Percentiles rank a stretch among this genome's conserved stretches.
Evolutionary conservation across 1,140 invertebrate species (phyloP).

Genomic region (Drosophila kurseongensis): DNA sequence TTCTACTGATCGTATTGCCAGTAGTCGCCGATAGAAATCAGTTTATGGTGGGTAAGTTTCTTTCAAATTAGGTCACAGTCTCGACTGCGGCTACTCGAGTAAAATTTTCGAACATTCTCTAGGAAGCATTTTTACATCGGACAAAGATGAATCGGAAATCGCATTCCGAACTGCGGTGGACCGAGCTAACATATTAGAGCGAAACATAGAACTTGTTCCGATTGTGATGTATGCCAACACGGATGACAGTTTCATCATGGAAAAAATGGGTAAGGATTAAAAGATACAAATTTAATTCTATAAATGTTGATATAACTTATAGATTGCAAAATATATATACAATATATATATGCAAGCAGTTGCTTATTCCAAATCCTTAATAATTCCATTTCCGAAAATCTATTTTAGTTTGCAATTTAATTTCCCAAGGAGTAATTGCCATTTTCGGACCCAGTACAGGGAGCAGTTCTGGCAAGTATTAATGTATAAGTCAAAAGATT

Average conservation of each 20-base stretch:
- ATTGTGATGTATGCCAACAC: conserved; percentile 77
- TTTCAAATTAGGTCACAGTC: conserved; percentile 56
- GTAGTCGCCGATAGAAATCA: conserved; percentile 44
- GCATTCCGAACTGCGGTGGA: conserved; percentile 85
- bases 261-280: conserved; percentile 79
- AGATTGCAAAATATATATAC: no score
- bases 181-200: conserved; percentile 84
- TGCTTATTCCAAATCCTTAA: no score
- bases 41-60: conserved; percentile 72
- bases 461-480: conserved; percentile 86
- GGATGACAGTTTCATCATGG: conserved; percentile 85
- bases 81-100: conserved; percentile 13
- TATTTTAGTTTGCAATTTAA: conserved; percentile 86
- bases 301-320: no score
- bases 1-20: conserved; percentile 29
- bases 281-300: background rate
- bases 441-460: conserved; percentile 91
- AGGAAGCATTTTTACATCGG: conserved; percentile 85
- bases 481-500: no score
- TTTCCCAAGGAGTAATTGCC: conserved; percentile 89
- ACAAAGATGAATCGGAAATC: conserved; percentile 84
- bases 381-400: background rate
- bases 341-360: no score
- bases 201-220: conserved; percentile 79
- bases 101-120: conserved; percentile 5